These are phyloP conservation scores for Trichogramma dendrolimi DNA, from an alignment of 2,888 invertebrate species.

Conservation along the genomic window DNA sequence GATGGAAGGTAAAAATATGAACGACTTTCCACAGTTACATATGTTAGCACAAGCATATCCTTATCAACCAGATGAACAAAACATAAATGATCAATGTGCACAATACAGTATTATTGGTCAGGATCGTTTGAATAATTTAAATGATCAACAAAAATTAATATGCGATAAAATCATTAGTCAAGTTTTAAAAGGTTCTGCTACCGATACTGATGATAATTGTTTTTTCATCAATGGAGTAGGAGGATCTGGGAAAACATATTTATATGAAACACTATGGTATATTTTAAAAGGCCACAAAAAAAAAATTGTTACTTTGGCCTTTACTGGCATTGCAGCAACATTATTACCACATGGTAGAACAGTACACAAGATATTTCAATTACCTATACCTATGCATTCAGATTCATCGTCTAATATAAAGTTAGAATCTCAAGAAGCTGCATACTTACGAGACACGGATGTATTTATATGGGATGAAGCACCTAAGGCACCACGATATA, in stretches of 20 bases:
- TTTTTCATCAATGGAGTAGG: constrained; percentile 45
- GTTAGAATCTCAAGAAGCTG: constrained; percentile 7
- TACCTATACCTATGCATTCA: constrained; percentile 2
- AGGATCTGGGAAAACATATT: constrained; percentile 49
- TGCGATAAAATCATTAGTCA: constrained; percentile 13
- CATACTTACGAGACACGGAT: constrained; percentile 10
- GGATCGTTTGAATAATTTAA: constrained; percentile 8
- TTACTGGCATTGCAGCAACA: constrained; percentile 25
- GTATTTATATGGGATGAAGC: constrained; percentile 25
- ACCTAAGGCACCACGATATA: constrained; percentile 24
- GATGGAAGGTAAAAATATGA: neutral
- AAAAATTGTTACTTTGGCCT: constrained; percentile 20
- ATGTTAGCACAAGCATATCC: neutral
- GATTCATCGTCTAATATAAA: constrained; percentile 21
- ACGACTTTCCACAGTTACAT: neutral
- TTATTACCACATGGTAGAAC: constrained; percentile 12
- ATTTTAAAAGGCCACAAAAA: neutral
- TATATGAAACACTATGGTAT: constrained; percentile 36
- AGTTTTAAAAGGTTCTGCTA: neutral
- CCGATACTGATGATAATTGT: constrained; percentile 1
- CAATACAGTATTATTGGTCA: neutral
- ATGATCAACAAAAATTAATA: constrained; percentile 19
- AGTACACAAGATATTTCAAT: neutral
- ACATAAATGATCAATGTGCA: neutral
- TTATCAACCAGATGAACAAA: neutral